A percentile compares a stretch with the other conserved stretches of the same genome.
Evolutionary conservation across 2,888 invertebrate species (phyloP).

Genomic region (Margaritifera margaritifera): DNA sequence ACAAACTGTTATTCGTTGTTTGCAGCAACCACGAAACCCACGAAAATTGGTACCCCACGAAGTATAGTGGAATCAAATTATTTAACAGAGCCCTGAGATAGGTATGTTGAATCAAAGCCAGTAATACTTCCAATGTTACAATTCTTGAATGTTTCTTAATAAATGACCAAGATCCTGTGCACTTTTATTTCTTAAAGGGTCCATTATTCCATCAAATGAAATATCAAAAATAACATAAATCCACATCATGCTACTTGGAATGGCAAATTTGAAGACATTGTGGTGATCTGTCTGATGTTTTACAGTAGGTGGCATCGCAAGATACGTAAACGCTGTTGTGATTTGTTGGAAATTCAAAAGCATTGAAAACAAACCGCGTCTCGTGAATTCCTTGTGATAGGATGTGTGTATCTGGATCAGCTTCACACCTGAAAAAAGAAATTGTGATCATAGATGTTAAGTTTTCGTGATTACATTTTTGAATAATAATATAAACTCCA

Average conservation of each 20-base stretch:
- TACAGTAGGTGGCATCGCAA: conserved; percentile 45
- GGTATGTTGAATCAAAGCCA: no score
- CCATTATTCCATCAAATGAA: no score
- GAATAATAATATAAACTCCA: neutral
- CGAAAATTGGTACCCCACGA: no score
- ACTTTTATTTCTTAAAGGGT: no score
- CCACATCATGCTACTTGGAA: neutral
- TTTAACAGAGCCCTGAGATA: no score
- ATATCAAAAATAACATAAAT: no score
- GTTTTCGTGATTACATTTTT: neutral
- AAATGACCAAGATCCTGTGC: no score
- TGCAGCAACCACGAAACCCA: no score
- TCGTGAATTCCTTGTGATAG: conserved; percentile 41
- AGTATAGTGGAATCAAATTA: no score
- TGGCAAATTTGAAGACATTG: conserved; percentile 24
- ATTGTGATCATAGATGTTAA: neutral
- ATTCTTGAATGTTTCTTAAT: no score
- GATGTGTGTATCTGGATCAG: conserved; percentile 34
- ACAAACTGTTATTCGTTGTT: no score
- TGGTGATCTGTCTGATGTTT: conserved; percentile 22
- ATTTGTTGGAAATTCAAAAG: conserved; percentile 46
- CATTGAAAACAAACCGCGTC: conserved; percentile 41
- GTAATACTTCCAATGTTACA: no score
- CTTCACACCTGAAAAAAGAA: conserved; percentile 31
- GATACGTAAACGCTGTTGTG: conserved; percentile 37